Conservation (phyloP, 2,113 vertebrate species). For the Naja naja region DNA sequence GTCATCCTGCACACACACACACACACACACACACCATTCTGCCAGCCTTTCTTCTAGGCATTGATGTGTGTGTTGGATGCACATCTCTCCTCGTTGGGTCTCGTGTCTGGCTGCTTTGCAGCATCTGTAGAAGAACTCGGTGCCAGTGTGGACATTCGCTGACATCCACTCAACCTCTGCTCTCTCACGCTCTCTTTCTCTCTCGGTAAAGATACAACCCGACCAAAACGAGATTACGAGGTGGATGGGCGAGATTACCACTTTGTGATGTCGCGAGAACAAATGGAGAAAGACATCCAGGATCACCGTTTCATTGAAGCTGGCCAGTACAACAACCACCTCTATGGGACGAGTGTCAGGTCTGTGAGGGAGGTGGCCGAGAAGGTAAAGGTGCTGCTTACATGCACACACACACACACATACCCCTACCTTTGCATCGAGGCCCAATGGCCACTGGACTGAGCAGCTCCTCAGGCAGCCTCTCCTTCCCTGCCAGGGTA, state of each 20-base stretch:
- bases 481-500: conserved; percentile 76
- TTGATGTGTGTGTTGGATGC: background rate
- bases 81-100: background rate
- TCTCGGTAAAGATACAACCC: conserved; percentile 83
- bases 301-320: conserved; percentile 98
- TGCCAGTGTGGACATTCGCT: background rate
- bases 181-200: background rate
- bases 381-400: conserved; percentile 75
- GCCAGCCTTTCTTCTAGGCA: background rate
- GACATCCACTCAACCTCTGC: conserved; percentile 1
- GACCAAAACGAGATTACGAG: conserved; percentile 96
- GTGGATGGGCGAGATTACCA: conserved; percentile 96
- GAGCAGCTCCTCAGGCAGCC: conserved; percentile 17
- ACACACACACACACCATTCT: background rate
- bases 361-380: conserved; percentile 94
- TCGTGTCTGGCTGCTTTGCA: background rate
- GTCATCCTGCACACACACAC: background rate
- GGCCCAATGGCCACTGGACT: background rate
- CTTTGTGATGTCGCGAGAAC: conserved; percentile 91
- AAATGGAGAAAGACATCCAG: conserved; percentile 98
- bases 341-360: conserved; percentile 97
- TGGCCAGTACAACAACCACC: conserved; percentile 98
- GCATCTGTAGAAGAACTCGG: background rate
- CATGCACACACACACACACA: no score
- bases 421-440: no score